These are phyloP conservation scores for Emberiza fucata DNA, from an alignment of 2,113 vertebrate species.

Conservation along the genomic window DNA sequence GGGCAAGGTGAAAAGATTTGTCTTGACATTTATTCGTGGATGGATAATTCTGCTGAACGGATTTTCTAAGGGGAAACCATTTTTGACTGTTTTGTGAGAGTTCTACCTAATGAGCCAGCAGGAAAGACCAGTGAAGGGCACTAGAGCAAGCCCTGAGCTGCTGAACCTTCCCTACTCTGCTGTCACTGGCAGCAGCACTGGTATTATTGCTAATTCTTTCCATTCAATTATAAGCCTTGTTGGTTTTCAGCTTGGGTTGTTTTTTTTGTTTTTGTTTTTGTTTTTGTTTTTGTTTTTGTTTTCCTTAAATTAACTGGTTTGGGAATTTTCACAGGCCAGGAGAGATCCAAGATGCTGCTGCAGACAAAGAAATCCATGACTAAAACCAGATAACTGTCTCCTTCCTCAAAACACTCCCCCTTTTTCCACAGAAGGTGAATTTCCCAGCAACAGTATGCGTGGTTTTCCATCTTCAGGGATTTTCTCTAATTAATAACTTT, in stretches of 20 bases:
- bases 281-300: neutral
- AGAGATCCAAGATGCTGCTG: neutral
- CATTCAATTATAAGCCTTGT: neutral
- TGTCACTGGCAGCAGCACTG: neutral
- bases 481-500: neutral
- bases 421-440: neutral
- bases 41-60: neutral
- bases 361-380: neutral
- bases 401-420: neutral
- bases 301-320: neutral
- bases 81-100: neutral
- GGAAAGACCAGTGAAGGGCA: neutral
- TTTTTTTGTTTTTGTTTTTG: neutral
- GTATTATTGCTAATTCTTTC: neutral
- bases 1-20: constrained; percentile 19
- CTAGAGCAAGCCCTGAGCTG: neutral
- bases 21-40: constrained; percentile 10
- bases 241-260: neutral
- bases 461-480: neutral
- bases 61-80: neutral
- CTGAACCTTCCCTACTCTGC: neutral
- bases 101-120: constrained; percentile 10
- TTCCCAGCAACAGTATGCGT: neutral
- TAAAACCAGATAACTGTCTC: neutral
- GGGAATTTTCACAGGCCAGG: neutral